Conservation (phyloP, 1,140 invertebrate genomes). For the Ostrea edulis region DNA sequence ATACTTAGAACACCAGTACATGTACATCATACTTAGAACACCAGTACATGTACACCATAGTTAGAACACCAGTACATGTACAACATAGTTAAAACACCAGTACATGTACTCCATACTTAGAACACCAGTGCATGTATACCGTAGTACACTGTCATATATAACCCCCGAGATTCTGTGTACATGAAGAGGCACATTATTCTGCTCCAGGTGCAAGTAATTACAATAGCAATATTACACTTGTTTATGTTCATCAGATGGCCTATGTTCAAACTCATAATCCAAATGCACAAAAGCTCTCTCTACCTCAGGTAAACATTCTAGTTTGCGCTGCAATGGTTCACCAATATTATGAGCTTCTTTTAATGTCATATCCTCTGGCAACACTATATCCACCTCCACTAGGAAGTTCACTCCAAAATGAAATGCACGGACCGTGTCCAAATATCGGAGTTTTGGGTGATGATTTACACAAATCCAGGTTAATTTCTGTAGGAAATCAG, state of each 20-base stretch:
- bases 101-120: too few relatives aligned
- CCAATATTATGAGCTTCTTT: conserved; percentile 80
- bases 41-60: too few relatives aligned
- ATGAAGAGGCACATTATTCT: too few relatives aligned
- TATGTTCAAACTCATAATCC: conserved; percentile 80
- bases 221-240: conserved; percentile 56
- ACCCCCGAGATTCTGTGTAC: too few relatives aligned
- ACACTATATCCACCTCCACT: conserved; percentile 79
- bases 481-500: conserved; percentile 77
- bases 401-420: conserved; percentile 80
- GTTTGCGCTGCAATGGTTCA: conserved; percentile 79
- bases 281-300: conserved; percentile 81
- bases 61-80: too few relatives aligned
- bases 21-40: too few relatives aligned
- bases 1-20: too few relatives aligned
- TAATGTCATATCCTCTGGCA: conserved; percentile 78
- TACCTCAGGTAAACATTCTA: conserved; percentile 80
- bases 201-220: neutral
- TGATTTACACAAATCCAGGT: conserved; percentile 79
- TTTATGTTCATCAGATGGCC: conserved; percentile 76
- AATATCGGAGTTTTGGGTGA: conserved; percentile 65
- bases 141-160: too few relatives aligned
- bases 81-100: too few relatives aligned
- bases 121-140: too few relatives aligned
- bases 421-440: conserved; percentile 81